These are phyloP conservation scores for Myotis daubentonii DNA, from an alignment of 2,797 vertebrate species.

Conservation along the genomic window DNA sequence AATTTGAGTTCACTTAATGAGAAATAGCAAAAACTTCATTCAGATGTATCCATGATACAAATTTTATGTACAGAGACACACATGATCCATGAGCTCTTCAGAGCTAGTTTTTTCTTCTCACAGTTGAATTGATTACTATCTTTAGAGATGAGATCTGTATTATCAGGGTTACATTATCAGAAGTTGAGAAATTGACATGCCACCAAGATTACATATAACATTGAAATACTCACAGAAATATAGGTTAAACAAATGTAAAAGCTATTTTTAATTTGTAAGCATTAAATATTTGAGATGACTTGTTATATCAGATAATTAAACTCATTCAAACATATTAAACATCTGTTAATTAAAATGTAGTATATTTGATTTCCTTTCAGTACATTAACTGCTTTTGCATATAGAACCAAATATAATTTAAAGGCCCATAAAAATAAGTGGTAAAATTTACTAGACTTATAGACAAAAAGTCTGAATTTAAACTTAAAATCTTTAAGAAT, in stretches of 20 bases:
- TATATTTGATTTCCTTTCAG: not conserved
- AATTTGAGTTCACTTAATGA: not conserved
- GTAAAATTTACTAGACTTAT: not conserved
- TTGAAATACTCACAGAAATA: conserved; percentile 2
- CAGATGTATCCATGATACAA: not conserved
- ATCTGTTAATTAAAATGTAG: not conserved
- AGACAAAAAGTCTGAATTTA: not conserved
- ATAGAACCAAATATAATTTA: conserved; percentile 10
- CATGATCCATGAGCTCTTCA: not conserved
- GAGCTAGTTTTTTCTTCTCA: not conserved
- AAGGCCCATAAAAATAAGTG: not conserved
- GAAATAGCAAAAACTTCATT: conserved; percentile 21
- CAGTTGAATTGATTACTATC: not conserved
- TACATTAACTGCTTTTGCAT: not conserved
- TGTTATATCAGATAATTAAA: conserved; percentile 2
- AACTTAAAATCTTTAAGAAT: not conserved
- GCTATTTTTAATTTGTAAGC: not conserved
- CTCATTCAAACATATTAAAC: not conserved
- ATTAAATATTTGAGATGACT: not conserved
- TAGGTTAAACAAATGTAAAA: not conserved
- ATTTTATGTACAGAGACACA: not conserved
- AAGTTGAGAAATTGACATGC: not conserved
- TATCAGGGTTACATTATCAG: not conserved
- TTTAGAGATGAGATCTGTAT: not conserved
- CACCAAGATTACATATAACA: not conserved